These are phyloP conservation scores for Atopsyche davidsoni DNA, from an alignment of 1,140 invertebrate species.

Conservation along the genomic window DNA sequence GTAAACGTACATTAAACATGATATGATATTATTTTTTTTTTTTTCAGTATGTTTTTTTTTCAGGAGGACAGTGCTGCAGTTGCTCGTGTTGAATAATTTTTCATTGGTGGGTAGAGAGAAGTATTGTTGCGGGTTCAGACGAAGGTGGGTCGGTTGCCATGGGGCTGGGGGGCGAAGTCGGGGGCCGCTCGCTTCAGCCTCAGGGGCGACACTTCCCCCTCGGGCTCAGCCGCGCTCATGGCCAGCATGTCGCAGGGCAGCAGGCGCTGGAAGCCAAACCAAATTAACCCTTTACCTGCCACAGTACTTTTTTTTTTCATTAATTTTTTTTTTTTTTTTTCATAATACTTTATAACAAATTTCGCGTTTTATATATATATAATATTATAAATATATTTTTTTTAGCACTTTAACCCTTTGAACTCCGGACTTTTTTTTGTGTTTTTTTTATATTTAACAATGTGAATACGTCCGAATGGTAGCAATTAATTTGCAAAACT, in stretches of 20 bases:
- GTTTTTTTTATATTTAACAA: no score
- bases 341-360: neutral
- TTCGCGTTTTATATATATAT: neutral
- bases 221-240: conserved; percentile 17
- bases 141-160: conserved; percentile 6
- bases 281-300: neutral
- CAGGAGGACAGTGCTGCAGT: no score
- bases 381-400: neutral
- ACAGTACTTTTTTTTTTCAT: neutral
- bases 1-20: no score
- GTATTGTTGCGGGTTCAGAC: no score
- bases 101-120: no score
- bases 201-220: conserved; percentile 17
- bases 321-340: neutral
- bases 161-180: neutral
- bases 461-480: no score
- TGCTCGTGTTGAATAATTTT: no score
- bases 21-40: no score
- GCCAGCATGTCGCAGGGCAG: conserved; percentile 22
- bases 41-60: no score
- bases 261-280: conserved; percentile 18
- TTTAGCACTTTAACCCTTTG: neutral
- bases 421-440: no score
- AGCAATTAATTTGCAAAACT: no score
- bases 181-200: conserved; percentile 22